These are phyloP conservation scores for Apotomis capreana DNA, from an alignment of 2,888 invertebrate species.

Conservation along the genomic window DNA sequence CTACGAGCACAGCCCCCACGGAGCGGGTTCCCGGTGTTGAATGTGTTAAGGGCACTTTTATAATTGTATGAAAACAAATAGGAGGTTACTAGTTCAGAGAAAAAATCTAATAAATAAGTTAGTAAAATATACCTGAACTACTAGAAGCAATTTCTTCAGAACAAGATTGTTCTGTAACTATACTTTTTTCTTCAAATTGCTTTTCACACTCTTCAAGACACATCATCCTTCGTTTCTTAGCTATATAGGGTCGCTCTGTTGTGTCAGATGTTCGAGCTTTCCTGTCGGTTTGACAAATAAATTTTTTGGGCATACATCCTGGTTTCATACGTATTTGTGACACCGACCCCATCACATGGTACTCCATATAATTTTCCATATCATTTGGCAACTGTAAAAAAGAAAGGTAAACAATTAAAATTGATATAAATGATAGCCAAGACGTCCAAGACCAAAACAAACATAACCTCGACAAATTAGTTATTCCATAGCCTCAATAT, in stretches of 20 bases:
- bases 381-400: conserved; percentile 53
- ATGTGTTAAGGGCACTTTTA: background rate
- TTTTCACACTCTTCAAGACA: conserved; percentile 42
- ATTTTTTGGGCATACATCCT: conserved; percentile 53
- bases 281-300: conserved; percentile 50
- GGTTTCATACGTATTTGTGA: conserved; percentile 53
- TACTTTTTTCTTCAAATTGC: conserved; percentile 33
- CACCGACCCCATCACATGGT: conserved; percentile 54
- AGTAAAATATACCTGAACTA: conserved; percentile 5
- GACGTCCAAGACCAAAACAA: conserved; percentile 17
- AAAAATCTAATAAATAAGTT: conserved; percentile 3
- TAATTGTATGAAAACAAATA: conserved; percentile 5
- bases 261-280: conserved; percentile 43
- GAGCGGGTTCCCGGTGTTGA: too few relatives aligned
- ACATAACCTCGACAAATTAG: conserved; percentile 30
- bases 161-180: conserved; percentile 1
- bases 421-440: conserved; percentile 13
- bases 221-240: conserved; percentile 44
- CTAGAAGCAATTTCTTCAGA: background rate
- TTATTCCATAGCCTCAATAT: conserved; percentile 1
- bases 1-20: too few relatives aligned
- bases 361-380: conserved; percentile 54
- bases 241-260: conserved; percentile 42
- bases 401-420: conserved; percentile 1
- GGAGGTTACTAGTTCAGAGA: background rate